Conservation (phyloP, 2,113 vertebrate genomes). For the Tragelaphus imberbis region DNA sequence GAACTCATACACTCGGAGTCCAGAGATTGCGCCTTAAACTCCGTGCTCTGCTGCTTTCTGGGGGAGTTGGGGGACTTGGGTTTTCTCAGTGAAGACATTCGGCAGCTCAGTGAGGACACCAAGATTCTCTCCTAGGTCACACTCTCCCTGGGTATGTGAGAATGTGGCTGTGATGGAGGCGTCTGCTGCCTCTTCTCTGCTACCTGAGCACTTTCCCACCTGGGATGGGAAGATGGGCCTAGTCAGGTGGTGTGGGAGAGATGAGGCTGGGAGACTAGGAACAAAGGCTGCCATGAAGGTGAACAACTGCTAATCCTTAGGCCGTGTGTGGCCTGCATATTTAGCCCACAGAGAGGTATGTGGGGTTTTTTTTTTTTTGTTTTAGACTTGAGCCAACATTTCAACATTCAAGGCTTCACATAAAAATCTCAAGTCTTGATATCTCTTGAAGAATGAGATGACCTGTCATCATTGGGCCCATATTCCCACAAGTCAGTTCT, state of each 20-base stretch:
- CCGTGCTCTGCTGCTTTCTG: neutral
- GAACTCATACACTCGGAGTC: neutral
- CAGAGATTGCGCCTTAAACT: neutral
- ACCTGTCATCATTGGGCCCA: neutral
- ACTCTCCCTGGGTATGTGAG: neutral
- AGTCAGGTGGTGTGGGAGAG: neutral
- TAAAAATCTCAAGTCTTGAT: neutral
- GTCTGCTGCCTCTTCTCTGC: neutral
- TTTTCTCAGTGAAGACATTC: conserved; percentile 16
- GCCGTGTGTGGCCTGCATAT: neutral
- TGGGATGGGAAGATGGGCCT: neutral
- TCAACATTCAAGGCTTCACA: neutral
- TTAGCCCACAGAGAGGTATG: neutral
- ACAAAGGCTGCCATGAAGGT: neutral
- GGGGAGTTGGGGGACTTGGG: neutral
- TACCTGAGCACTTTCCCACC: neutral
- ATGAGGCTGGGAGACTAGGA: neutral
- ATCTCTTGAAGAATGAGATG: neutral
- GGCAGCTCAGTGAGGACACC: neutral
- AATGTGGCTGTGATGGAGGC: neutral
- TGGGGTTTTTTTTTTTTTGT: neutral
- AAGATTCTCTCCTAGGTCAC: neutral
- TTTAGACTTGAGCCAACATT: neutral
- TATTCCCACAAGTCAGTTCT: neutral
- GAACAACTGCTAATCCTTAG: neutral